Base-by-base conservation (phyloP, 2,797 vertebrate species). In the Chloroceryle amazona region DNA sequence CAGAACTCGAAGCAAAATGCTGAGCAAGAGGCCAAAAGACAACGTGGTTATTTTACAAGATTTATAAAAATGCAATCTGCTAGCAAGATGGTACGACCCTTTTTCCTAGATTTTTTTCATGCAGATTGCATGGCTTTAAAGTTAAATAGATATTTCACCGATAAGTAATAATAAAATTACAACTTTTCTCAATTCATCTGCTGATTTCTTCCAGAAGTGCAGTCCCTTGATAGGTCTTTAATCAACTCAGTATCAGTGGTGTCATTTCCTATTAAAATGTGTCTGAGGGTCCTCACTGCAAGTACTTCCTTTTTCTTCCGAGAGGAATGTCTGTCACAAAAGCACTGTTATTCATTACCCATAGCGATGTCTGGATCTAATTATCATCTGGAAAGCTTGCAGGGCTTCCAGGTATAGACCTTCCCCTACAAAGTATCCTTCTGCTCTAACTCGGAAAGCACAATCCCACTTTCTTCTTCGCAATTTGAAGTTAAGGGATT, bases 1-100 rank as follows among this genome's bases (percentile, higher is more conserved):
- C 72, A 97, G 96, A 95, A 96, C 95, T 97, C 81, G 76, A 96
- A 98, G 96, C 65, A 98, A 98, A 95, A 90, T 78, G 92, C 95
- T 96, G 91, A 98, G 86, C 76, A 92, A 74, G 89, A 93, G 42
- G 79, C 70, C 83, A 90, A 83, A 71, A 92, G 55, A 90, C 39
- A 90, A 63, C 70, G 80, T 35, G 44, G 13, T 20, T 81, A 88
- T 66, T 88, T 92, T 62, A 67, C 12, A 3, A 74, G 65, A 86
- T 67, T 71, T 74, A 58, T 42, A 71, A 54, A 94, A 76, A 41
- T 5, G 3, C 51, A 90, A 89, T 79, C 54, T 84, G 57, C 74
- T 31, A 81, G 39, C 31, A 91, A 78, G 33, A 81, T 73, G 31
- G 58, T 57, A 75, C 1, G 0, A 12, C 57, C 25, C 84, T 80